Evolutionary conservation across 23 tunicate genomes (phyloP).

Genomic region (Halocynthia roretzi): DNA sequence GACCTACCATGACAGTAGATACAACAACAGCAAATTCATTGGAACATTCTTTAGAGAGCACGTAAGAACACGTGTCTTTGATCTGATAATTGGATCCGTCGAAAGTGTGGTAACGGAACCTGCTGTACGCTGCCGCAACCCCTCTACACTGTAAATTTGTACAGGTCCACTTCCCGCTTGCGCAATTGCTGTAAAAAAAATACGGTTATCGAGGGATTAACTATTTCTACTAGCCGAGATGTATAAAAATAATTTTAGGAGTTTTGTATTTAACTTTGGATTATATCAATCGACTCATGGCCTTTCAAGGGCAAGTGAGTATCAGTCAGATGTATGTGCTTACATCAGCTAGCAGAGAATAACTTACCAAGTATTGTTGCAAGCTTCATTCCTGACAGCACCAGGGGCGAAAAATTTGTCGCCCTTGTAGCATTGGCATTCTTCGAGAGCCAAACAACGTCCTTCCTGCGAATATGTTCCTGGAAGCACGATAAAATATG

Average conservation of each 20-base stretch:
- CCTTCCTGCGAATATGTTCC: constrained; percentile 22
- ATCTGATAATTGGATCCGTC: constrained; percentile 5
- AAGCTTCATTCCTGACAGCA: neutral
- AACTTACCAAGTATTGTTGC: constrained; percentile 26
- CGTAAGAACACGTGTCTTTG: neutral
- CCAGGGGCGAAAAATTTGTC: neutral
- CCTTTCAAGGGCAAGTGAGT: too few species aligned
- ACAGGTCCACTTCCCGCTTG: constrained; percentile 21
- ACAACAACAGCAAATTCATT: too few species aligned
- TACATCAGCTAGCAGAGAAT: neutral
- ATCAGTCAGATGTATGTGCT: too few species aligned
- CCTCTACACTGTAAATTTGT: constrained; percentile 11
- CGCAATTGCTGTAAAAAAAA: neutral
- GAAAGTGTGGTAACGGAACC: constrained; percentile 18
- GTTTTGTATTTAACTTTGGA: too few species aligned
- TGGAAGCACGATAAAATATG: neutral
- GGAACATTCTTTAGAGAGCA: constrained; percentile 1
- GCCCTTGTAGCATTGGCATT: constrained; percentile 8
- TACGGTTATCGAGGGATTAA: too few species aligned
- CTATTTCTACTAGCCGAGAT: too few species aligned
- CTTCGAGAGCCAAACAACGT: neutral
- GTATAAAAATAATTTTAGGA: too few species aligned
- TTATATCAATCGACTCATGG: too few species aligned
- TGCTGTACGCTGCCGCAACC: constrained; percentile 5
- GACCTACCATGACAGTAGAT: too few species aligned